Percentiles rank a stretch among this genome's conserved stretches.
Evolutionary conservation across 53 echinoderm and acorn worm species (phyloP).

Genomic region (Hippasteria phrygiana): DNA sequence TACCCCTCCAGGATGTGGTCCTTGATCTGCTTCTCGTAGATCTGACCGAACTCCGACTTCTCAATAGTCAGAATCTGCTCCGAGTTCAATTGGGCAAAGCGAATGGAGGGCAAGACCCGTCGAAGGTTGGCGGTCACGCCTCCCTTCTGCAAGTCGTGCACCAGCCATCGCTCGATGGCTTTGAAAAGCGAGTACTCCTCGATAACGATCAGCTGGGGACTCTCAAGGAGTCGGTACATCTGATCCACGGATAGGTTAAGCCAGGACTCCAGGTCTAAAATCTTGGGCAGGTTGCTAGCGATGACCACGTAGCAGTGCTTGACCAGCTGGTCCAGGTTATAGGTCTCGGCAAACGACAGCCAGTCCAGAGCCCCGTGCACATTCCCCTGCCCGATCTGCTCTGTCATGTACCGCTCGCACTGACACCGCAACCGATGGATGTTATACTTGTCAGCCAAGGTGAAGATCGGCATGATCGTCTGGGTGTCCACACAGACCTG

Average conservation of each 20-base stretch:
- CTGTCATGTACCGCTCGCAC: conserved; percentile 71
- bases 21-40: conserved; percentile 63
- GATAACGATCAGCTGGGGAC: conserved; percentile 54
- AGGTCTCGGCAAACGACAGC: conserved; percentile 74
- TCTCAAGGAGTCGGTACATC: conserved; percentile 58
- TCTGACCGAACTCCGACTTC: conserved; percentile 72
- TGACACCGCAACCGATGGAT: conserved; percentile 50
- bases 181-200: conserved; percentile 65
- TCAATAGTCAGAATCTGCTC: conserved; percentile 68
- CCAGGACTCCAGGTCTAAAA: conserved; percentile 60
- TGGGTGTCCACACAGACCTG: conserved; percentile 39
- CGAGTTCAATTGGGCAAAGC: conserved; percentile 70
- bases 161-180: conserved; percentile 70
- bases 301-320: conserved; percentile 66
- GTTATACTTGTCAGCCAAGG: conserved; percentile 70
- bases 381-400: conserved; percentile 68
- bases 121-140: conserved; percentile 40
- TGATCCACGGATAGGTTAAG: conserved; percentile 53
- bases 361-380: conserved; percentile 68
- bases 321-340: conserved; percentile 55
- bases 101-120: conserved; percentile 35
- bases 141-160: conserved; percentile 46
- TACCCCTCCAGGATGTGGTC: conserved; percentile 65
- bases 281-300: conserved; percentile 57
- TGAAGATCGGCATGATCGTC: conserved; percentile 71